Percentiles rank a stretch among this genome's conserved stretches.
These are phyloP conservation scores for Ursus arctos DNA, from an alignment of 2,113 vertebrate species.

Conservation along the genomic window DNA sequence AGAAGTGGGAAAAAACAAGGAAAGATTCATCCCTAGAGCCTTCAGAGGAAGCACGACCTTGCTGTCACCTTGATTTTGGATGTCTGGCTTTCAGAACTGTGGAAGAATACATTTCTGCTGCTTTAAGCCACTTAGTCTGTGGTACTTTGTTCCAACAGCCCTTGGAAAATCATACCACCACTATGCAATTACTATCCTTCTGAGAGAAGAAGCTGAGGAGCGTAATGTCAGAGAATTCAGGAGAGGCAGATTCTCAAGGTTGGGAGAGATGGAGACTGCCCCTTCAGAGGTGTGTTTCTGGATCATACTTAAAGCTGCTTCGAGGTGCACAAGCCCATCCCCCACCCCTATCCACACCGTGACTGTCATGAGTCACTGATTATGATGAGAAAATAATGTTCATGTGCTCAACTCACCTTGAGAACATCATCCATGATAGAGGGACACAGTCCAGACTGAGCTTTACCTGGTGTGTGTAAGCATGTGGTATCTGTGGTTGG, in stretches of 20 bases:
- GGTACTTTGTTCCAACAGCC: neutral
- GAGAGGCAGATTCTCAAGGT: neutral
- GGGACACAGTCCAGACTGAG: neutral
- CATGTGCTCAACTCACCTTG: neutral
- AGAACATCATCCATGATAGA: neutral
- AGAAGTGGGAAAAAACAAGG: too few relatives aligned
- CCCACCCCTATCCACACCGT: neutral
- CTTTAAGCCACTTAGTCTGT: neutral
- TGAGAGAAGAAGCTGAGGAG: neutral
- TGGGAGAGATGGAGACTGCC: neutral
- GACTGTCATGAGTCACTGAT: neutral
- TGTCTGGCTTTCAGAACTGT: neutral
- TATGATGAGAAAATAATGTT: neutral
- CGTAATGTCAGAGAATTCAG: neutral
- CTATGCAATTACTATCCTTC: neutral
- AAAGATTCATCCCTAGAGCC: neutral
- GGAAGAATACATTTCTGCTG: neutral
- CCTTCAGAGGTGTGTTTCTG: neutral
- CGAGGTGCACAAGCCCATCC: neutral
- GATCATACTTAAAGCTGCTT: neutral
- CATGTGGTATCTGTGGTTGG: neutral
- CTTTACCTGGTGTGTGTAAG: neutral
- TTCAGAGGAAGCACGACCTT: neutral
- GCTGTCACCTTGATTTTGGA: neutral
- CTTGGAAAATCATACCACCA: neutral